These are phyloP conservation scores for Tragopan temminckii DNA, from an alignment of 2,797 vertebrate species.

Conservation along the genomic window DNA sequence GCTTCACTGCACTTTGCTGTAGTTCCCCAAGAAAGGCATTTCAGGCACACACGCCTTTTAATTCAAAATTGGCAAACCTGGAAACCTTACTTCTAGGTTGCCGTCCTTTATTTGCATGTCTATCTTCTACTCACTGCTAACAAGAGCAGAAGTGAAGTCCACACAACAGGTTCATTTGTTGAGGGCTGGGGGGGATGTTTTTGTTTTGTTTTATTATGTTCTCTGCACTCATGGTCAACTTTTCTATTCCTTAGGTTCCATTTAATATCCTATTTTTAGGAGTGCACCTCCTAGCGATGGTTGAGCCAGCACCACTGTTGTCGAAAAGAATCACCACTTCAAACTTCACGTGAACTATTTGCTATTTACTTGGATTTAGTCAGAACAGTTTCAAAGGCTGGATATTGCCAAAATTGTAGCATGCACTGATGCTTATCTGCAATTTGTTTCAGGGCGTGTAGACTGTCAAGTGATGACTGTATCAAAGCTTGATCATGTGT, in stretches of 20 bases:
- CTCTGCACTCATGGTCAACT: too few relatives aligned
- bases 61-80: neutral
- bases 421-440: too few relatives aligned
- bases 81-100: neutral
- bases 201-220: neutral
- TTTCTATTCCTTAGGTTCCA: neutral
- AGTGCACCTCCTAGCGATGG: neutral
- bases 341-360: neutral
- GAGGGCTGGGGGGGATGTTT: neutral
- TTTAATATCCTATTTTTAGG: neutral
- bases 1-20: neutral
- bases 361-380: neutral
- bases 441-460: neutral
- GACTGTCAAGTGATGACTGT: neutral
- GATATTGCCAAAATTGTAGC: neutral
- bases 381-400: neutral
- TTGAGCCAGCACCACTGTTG: neutral
- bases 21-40: neutral
- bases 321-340: neutral
- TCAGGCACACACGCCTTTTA: fast-evolving
- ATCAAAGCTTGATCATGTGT: neutral
- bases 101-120: fast-evolving
- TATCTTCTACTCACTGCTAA: neutral
- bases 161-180: neutral
- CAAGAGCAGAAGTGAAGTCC: neutral